Base-by-base conservation (phyloP, 2,888 invertebrate species). In the Aleiodes testaceus region DNA sequence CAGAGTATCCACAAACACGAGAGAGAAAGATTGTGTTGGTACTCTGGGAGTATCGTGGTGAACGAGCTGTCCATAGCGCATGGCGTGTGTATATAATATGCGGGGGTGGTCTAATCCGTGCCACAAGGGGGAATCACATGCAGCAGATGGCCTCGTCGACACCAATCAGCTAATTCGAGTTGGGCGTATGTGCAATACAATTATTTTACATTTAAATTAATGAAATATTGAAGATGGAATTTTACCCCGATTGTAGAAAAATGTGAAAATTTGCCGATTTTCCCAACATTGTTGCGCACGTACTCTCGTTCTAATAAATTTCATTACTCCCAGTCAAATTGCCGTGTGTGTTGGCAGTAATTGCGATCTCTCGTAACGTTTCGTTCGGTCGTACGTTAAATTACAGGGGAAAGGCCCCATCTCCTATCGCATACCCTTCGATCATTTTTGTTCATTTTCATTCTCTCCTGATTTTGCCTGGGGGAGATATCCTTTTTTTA, bases 121-220 rank as follows among this genome's bases (percentile, higher is more conserved):
- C 55, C 26, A 44, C 67, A 26, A 36, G 50, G 65, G 70, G 75
- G 73, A 75, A 45, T 71, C 64, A 44, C 47, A 63, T 71, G 74
- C 74, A 70, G 71, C 81, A 81, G 81, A 81, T 81, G 81, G 81
- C 80, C 78, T 81, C 77, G 78, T 79, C 78, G 79, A 79, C 80
- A 79, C 80, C 80, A 80, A 81, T 81, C 80, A 80, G 79, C 80
- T 81, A 81, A 81, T 81, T 80, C 79, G 70, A 74, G 74, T 72
- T 77, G 71, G 74, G 30, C 61, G 52, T 74, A 74, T 77, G 79
- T 79, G 79, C 79, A 78, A 81, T 79, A 79, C 80, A 77, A 77
- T n/a, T n/a, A n/a, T n/a, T n/a, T n/a, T n/a, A n/a, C n/a, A n/a
- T n/a, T n/a, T n/a, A n/a, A n/a, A n/a, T n/a, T n/a, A n/a, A n/a